phyloP scores from a whole-genome alignment of 2,113 vertebrate species.

The Pangasianodon hypophthalmus region DNA sequence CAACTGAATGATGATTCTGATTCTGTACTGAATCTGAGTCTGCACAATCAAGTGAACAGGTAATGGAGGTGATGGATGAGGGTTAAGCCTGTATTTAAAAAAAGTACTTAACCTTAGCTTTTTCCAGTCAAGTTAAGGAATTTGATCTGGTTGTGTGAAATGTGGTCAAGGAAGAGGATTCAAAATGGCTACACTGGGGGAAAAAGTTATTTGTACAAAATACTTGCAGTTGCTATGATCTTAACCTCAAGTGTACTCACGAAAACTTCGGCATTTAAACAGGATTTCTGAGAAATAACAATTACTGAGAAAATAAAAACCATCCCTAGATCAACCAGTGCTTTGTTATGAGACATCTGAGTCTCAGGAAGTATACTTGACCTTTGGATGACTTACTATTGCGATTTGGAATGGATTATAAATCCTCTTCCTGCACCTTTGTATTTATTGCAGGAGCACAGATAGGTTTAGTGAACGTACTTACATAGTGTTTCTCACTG shows the following conservation, averaged over 20 bases:
- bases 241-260: not conserved
- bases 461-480: not conserved
- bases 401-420: not conserved
- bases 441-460: not conserved
- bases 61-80: not conserved
- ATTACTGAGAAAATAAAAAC: conserved; percentile 18
- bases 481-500: not conserved
- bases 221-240: conserved; percentile 13
- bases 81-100: not conserved
- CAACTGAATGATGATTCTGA: not conserved
- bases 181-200: not conserved
- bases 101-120: no score
- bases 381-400: not conserved
- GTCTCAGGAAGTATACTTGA: not conserved
- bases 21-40: not conserved
- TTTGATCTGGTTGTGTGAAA: not conserved
- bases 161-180: not conserved
- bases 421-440: not conserved
- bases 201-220: not conserved
- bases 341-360: not conserved
- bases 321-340: conserved; percentile 14
- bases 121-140: not conserved
- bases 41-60: not conserved
- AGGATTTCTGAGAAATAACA: conserved; percentile 28
- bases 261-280: not conserved